Conservation (phyloP, 2,797 vertebrate genomes). For the Ficedula albicollis region DNA sequence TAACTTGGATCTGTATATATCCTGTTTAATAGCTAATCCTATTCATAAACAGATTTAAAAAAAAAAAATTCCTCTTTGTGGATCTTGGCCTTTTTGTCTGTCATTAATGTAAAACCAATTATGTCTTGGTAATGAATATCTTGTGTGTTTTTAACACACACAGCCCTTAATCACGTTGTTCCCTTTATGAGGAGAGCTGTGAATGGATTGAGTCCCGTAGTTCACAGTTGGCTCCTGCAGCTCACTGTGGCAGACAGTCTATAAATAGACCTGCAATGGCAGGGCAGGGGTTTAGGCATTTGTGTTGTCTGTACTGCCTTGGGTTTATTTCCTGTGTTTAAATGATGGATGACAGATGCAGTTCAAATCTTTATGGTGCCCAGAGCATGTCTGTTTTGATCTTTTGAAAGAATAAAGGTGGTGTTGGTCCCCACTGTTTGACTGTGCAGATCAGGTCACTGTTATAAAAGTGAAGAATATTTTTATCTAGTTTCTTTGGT, state of each 20-base stretch:
- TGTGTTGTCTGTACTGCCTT: not conserved
- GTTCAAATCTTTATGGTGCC: not conserved
- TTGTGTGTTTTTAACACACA: conserved; percentile 8
- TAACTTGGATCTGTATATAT: conserved; percentile 6
- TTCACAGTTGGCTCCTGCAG: conserved; percentile 4
- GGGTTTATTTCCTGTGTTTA: conserved; percentile 15
- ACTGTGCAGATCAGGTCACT: not conserved
- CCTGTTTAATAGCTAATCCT: conserved; percentile 15
- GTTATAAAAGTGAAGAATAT: not conserved
- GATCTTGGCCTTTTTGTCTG: not conserved
- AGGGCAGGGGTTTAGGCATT: conserved; percentile 4
- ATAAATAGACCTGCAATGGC: conserved; percentile 32
- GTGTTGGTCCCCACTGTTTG: not conserved
- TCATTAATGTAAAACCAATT: conserved; percentile 6
- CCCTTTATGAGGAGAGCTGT: conserved; percentile 17
- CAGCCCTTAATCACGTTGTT: conserved; percentile 16
- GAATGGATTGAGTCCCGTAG: not conserved
- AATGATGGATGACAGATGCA: not conserved
- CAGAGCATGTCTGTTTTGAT: not conserved
- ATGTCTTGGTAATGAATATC: conserved; percentile 8
- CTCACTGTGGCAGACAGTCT: not conserved
- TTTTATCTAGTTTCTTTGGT: not conserved
- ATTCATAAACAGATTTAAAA: not conserved
- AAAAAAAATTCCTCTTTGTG: conserved; percentile 12
- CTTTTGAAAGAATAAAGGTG: not conserved